phyloP scores from a whole-genome alignment of 2,888 invertebrate species.

The Dioctria linearis region DNA sequence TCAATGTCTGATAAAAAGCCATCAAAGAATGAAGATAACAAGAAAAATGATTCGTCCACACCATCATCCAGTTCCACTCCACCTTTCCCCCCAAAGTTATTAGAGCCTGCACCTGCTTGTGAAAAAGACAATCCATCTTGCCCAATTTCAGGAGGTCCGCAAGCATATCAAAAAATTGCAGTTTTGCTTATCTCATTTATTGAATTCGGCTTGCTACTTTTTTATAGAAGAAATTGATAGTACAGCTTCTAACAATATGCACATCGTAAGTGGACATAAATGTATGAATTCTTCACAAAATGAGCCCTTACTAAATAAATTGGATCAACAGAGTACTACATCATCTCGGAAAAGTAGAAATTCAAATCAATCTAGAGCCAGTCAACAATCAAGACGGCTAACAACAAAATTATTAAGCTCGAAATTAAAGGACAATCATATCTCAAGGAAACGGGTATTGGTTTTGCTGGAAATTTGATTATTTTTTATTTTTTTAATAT shows the following conservation, averaged over 20 bases:
- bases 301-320: background rate
- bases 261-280: background rate
- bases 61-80: background rate
- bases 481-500: background rate
- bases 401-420: background rate
- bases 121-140: background rate
- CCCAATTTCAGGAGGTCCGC: background rate
- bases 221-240: conserved; percentile 31
- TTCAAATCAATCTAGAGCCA: background rate
- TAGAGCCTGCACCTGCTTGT: background rate
- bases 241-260: conserved; percentile 1
- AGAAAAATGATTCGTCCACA: background rate
- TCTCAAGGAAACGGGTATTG: background rate
- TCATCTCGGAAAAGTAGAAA: background rate
- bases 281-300: conserved; percentile 4
- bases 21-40: conserved; percentile 10
- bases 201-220: conserved; percentile 37
- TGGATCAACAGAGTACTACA: conserved; percentile 1
- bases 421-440: background rate
- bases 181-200: conserved; percentile 40
- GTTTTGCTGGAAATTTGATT: background rate
- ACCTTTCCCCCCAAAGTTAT: background rate
- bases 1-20: conserved; percentile 10
- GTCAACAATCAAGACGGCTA: background rate
- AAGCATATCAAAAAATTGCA: conserved; percentile 32